These are phyloP conservation scores for Phyto melanocephala DNA, from an alignment of 2,888 invertebrate species.

Conservation along the genomic window DNA sequence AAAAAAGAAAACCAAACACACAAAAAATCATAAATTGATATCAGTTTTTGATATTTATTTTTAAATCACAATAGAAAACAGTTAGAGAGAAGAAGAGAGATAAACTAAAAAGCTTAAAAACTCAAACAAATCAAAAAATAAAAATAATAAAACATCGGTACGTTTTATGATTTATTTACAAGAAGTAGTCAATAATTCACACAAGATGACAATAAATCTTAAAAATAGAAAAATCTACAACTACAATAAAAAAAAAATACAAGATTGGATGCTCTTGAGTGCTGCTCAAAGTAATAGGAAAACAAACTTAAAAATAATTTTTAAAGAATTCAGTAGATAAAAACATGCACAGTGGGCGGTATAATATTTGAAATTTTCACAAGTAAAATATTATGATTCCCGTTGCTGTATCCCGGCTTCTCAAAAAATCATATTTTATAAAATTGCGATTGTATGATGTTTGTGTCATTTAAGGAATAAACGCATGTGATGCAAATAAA, in stretches of 20 bases:
- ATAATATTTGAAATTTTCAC: constrained; percentile 28
- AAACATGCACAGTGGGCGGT: constrained; percentile 57
- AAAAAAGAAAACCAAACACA: not conserved
- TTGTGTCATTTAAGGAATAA: not conserved
- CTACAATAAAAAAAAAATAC: constrained; percentile 12
- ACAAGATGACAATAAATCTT: constrained; percentile 74
- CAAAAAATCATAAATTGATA: constrained; percentile 71
- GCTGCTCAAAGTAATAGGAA: not conserved
- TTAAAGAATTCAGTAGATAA: constrained; percentile 26
- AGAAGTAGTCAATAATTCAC: constrained; percentile 75
- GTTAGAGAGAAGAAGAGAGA: not conserved
- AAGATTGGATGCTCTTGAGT: constrained; percentile 13
- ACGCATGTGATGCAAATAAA: constrained; percentile 1
- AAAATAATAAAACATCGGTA: constrained; percentile 51
- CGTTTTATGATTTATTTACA: constrained; percentile 73
- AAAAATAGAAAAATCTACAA: constrained; percentile 3
- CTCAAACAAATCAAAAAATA: constrained; percentile 4
- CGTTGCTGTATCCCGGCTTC: not conserved
- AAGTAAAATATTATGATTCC: constrained; percentile 2
- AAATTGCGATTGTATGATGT: not conserved
- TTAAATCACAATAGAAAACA: constrained; percentile 69
- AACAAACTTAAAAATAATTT: constrained; percentile 10
- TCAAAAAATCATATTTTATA: constrained; percentile 9
- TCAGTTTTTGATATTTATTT: constrained; percentile 73
- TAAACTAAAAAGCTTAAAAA: not conserved